phyloP scores from a whole-genome alignment of 2,113 vertebrate genomes.

The Crocuta crocuta region DNA sequence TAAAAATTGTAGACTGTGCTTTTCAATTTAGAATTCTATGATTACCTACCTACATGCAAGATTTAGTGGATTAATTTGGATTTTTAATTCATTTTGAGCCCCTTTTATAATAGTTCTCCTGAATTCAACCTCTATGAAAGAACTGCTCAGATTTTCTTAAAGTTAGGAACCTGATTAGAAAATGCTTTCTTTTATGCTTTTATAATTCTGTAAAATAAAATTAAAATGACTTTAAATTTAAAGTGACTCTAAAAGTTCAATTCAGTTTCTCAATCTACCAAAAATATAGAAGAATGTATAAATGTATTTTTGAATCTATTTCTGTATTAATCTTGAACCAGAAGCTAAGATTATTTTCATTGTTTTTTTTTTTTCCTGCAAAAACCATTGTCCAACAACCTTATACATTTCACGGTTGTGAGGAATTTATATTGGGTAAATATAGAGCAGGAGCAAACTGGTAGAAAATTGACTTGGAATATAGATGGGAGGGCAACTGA shows the following conservation, averaged over 20 bases:
- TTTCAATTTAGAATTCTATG: neutral
- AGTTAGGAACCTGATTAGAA: neutral
- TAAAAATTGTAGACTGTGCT: neutral
- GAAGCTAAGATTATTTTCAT: neutral
- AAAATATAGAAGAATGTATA: neutral
- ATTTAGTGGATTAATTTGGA: neutral
- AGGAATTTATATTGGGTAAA: neutral
- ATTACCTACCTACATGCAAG: neutral
- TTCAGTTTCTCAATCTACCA: neutral
- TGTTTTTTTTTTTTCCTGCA: neutral
- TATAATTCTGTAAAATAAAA: neutral
- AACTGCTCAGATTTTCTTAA: neutral
- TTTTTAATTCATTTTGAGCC: neutral
- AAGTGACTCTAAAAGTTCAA: neutral
- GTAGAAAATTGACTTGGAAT: neutral
- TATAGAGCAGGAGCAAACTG: neutral
- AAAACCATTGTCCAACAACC: neutral
- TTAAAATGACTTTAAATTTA: neutral
- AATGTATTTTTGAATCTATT: neutral
- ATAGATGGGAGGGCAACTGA: neutral
- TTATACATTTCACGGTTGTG: neutral
- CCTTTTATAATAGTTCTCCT: neutral
- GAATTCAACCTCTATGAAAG: neutral
- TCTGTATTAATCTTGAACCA: neutral
- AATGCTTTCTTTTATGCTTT: neutral